Evolutionary conservation across 1,140 invertebrate genomes (phyloP), one percentile per base, ranked within the genome.

Genomic region (Scaptodrosophila lebanonensis): DNA sequence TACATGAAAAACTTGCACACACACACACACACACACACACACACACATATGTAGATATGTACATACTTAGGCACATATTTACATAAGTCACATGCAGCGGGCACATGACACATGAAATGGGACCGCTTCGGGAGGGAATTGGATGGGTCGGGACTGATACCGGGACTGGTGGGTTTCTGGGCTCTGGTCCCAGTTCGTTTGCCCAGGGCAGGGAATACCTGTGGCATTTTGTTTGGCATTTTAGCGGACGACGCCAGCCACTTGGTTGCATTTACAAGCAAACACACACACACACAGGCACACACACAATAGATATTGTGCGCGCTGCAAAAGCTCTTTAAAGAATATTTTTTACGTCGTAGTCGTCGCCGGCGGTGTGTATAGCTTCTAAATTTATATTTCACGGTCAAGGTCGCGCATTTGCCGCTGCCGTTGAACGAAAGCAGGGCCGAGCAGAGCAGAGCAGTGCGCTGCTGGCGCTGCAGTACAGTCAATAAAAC

Each of bases 341-440:
- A 22, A 7, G 9, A 3, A 42, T 61, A 68, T 68, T 65, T 66
- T 77, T 79, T 79, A 79, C 69, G 73, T 69, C 73, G 77, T 66
- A 69, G 64, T 29, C 67, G 60, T 36, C 42, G 43, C 3, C 35
- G 49, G 1, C 27, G 27, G 18, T 25, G 58, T 45, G 15, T 48
- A 36, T 54, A 49, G 59, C 54, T 82, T 82, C 76, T 82, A 82
- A 75, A 82, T 75, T 70, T 82, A 82, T 66, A 82, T 82, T 82
- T 82, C 70, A 82, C 75, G 75, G 75, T 82, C 75, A 82, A 82
- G 75, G 75, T 82, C 75, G 66, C n/a, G 58, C 64, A 44, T 43
- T 67, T 48, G 51, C 44, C 51, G 59, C 13, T n/a, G 35, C 17
- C 22, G 36, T 43, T 57, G 4, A 39, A 61, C 63, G 50, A 65